These are phyloP conservation scores for Villa cingulata DNA, from an alignment of 2,888 invertebrate species.

Conservation along the genomic window DNA sequence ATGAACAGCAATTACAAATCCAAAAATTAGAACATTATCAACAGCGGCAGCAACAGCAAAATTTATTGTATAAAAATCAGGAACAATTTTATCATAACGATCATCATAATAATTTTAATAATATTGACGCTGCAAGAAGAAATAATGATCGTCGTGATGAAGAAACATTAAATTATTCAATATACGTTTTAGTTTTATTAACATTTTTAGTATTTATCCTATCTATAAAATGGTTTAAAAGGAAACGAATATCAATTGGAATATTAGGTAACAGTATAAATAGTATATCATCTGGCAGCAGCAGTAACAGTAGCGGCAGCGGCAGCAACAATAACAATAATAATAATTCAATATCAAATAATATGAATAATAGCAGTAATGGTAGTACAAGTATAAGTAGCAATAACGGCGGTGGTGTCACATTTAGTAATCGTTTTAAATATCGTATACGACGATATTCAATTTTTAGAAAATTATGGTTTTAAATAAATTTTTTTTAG, in stretches of 20 bases:
- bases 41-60: background rate
- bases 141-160: no score
- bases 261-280: constrained; percentile 3
- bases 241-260: constrained; percentile 15
- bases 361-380: no score
- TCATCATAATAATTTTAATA: background rate
- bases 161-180: constrained; percentile 19
- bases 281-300: no score
- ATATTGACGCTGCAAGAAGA: background rate
- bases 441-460: no score
- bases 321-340: no score
- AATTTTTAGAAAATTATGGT: no score
- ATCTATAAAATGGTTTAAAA: constrained; percentile 22
- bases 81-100: background rate
- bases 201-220: constrained; percentile 21
- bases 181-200: constrained; percentile 19
- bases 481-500: no score
- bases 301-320: no score
- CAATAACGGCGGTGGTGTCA: no score
- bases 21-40: constrained; percentile 1
- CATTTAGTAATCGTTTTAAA: no score
- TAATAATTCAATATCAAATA: no score
- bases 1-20: constrained; percentile 9
- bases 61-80: background rate
- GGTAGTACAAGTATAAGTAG: no score